Evolutionary conservation across 2,888 invertebrate species (phyloP).

Genomic region (Zygaena filipendulae): DNA sequence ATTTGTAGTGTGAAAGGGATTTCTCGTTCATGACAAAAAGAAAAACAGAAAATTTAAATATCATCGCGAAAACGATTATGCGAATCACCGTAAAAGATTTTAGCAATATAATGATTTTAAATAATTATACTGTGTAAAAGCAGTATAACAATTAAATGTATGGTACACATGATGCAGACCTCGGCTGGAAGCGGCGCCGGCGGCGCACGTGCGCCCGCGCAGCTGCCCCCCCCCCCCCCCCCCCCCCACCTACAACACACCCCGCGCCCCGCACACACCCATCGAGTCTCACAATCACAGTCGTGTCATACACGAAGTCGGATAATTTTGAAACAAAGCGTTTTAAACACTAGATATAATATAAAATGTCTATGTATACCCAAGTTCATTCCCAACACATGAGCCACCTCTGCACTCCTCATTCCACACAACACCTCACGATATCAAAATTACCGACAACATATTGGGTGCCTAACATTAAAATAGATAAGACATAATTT

Average conservation of each 20-base stretch:
- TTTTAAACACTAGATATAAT: too few species aligned
- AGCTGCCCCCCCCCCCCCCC: too few species aligned
- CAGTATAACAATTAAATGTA: conserved; percentile 2
- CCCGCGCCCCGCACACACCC: conserved; percentile 24
- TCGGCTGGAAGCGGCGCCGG: too few species aligned
- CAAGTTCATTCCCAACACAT: conserved; percentile 59
- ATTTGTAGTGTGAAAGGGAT: conserved; percentile 20
- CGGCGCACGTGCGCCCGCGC: too few species aligned
- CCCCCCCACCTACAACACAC: too few species aligned
- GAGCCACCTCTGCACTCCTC: conserved; percentile 60
- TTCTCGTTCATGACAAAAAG: conserved; percentile 15
- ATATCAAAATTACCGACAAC: conserved; percentile 43
- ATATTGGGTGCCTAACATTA: conserved; percentile 31
- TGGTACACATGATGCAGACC: too few species aligned
- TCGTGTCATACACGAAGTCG: conserved; percentile 60
- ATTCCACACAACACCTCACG: conserved; percentile 49
- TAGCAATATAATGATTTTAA: too few species aligned
- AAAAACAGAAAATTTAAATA: too few species aligned
- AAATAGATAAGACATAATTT: neutral
- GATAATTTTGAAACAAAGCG: conserved; percentile 36
- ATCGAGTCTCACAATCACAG: conserved; percentile 52
- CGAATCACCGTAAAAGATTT: too few species aligned
- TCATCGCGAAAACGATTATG: too few species aligned
- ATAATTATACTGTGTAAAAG: too few species aligned
- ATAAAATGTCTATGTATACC: too few species aligned